Percentiles rank a stretch among this genome's conserved stretches.
phyloP scores from a whole-genome alignment of 37 sponge, comb jelly and placozoan species.

The Cliona cf. orientalis region DNA sequence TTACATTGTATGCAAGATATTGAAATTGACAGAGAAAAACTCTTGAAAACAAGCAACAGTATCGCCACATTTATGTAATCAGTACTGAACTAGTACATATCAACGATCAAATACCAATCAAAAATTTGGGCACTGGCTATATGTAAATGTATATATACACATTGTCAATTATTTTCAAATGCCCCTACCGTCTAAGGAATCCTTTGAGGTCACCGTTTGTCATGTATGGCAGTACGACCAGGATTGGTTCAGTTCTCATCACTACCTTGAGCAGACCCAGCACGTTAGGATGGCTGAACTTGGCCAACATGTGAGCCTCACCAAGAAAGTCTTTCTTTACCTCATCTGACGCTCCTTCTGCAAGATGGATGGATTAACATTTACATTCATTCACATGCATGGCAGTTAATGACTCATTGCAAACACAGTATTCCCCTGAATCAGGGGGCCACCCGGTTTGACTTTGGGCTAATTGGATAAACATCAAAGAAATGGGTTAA shows the following conservation, averaged over 20 bases:
- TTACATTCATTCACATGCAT: too few relatives aligned
- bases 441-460: too few relatives aligned
- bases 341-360: constrained; percentile 38
- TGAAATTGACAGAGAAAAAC: background rate
- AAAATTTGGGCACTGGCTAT: too few relatives aligned
- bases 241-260: constrained; percentile 8
- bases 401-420: too few relatives aligned
- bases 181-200: constrained; percentile 34
- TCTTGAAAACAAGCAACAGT: background rate
- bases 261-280: constrained; percentile 52
- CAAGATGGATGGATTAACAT: background rate
- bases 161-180: background rate
- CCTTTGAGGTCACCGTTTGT: constrained; percentile 42
- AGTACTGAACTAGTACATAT: background rate
- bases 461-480: too few relatives aligned
- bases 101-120: background rate
- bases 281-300: constrained; percentile 58
- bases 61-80: background rate
- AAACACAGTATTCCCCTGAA: too few relatives aligned
- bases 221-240: constrained; percentile 51
- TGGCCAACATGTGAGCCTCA: constrained; percentile 62
- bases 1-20: too few relatives aligned
- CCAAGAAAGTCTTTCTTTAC: constrained; percentile 48
- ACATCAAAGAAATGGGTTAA: too few relatives aligned
- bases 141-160: too few relatives aligned